phyloP scores from a whole-genome alignment of 2,797 vertebrate genomes.

The Pogonophryne albipinna region DNA sequence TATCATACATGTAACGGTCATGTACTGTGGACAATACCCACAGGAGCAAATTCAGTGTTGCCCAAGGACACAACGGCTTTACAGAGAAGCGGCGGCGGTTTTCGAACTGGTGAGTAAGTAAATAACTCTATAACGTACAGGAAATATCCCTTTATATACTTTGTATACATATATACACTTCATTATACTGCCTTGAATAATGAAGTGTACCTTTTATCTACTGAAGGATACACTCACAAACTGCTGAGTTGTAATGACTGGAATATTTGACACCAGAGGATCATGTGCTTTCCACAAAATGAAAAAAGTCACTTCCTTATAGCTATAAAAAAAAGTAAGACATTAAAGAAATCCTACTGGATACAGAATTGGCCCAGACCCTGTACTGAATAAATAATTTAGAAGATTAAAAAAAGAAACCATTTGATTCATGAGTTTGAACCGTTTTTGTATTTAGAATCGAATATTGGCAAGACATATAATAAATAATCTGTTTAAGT shows the following conservation, averaged over 20 bases:
- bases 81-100: too few species aligned
- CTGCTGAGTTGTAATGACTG: not conserved
- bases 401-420: not conserved
- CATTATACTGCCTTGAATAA: not conserved
- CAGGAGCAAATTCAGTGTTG: too few species aligned
- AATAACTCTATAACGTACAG: not conserved
- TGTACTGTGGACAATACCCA: too few species aligned
- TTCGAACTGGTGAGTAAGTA: too few species aligned
- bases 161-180: not conserved
- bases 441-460: too few species aligned
- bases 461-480: too few species aligned
- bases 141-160: not conserved
- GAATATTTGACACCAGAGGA: not conserved
- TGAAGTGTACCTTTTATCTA: not conserved
- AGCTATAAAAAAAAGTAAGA: not conserved
- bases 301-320: not conserved
- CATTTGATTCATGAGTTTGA: not conserved
- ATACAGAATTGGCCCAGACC: not conserved
- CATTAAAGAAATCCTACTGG: not conserved
- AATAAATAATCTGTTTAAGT: not conserved
- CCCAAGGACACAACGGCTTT: too few species aligned
- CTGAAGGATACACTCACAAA: not conserved
- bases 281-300: not conserved
- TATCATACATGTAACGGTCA: too few species aligned
- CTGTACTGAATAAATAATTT: not conserved